phyloP scores from a whole-genome alignment of 2,888 invertebrate species.

The Pammene fasciana region DNA sequence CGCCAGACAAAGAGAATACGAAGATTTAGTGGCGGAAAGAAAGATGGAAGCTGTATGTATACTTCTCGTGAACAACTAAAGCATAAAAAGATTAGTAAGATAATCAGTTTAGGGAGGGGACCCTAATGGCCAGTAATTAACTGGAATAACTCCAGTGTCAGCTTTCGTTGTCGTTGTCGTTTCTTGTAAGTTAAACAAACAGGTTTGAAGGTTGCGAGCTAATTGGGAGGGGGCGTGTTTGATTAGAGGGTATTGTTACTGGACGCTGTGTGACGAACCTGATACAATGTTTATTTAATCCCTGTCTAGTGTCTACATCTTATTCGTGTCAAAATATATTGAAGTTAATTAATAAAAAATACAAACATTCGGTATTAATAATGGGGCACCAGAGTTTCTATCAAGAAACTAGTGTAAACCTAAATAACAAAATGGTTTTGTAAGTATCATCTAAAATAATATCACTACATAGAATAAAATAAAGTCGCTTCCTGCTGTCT shows the following conservation, averaged over 20 bases:
- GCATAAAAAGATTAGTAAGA: slow-evolving; percentile 42
- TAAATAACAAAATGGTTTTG: too few species aligned
- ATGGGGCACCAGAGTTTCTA: too few species aligned
- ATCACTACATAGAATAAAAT: too few species aligned
- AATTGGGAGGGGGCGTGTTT: slow-evolving; percentile 27
- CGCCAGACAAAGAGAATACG: slow-evolving; percentile 55
- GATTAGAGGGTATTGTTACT: slow-evolving; percentile 12
- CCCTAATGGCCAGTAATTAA: slow-evolving; percentile 40
- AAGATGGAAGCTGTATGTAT: slow-evolving; percentile 49
- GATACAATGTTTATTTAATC: slow-evolving; percentile 1
- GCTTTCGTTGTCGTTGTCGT: slow-evolving; percentile 36
- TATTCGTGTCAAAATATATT: too few species aligned
- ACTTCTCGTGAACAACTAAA: slow-evolving; percentile 42
- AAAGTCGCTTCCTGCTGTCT: too few species aligned
- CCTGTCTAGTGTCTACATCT: too few species aligned
- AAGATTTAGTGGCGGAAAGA: slow-evolving; percentile 54
- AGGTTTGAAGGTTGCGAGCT: slow-evolving; percentile 24
- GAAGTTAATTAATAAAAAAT: too few species aligned
- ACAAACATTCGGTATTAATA: too few species aligned
- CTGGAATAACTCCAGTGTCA: slow-evolving; percentile 37
- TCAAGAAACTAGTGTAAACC: too few species aligned
- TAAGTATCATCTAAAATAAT: too few species aligned
- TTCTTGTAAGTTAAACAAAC: slow-evolving; percentile 35
- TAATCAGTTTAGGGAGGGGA: slow-evolving; percentile 36
- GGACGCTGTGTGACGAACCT: slow-evolving; percentile 4